phyloP scores from a whole-genome alignment of 2,113 vertebrate species.

The Tragelaphus imberbis region DNA sequence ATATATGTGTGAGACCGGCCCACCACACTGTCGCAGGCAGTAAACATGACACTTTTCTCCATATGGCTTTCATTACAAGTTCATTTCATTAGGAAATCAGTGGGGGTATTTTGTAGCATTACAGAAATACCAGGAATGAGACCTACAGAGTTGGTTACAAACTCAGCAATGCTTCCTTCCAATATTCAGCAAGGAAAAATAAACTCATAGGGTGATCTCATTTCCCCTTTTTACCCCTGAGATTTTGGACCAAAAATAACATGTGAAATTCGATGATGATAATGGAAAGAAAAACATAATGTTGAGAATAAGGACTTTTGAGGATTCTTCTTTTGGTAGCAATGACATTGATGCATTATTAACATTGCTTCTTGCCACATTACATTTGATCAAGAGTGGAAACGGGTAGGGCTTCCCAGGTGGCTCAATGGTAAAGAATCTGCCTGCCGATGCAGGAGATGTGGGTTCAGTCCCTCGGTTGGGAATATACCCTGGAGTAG shows the following conservation, averaged over 20 bases:
- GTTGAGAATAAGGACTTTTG: not conserved
- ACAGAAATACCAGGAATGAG: conserved; percentile 5
- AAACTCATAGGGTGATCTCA: not conserved
- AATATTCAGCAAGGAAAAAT: conserved; percentile 25
- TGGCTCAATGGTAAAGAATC: not conserved
- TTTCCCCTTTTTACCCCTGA: not conserved
- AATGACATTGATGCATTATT: not conserved
- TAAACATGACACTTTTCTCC: conserved; percentile 16
- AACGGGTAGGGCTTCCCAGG: not conserved
- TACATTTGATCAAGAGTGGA: not conserved
- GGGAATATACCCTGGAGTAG: not conserved
- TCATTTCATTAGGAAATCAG: conserved; percentile 58
- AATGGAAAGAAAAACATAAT: conserved; percentile 20
- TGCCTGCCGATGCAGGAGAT: not conserved
- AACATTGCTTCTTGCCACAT: not conserved
- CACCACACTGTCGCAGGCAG: not conserved
- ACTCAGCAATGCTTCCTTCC: not conserved
- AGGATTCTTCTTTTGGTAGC: not conserved
- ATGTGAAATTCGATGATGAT: not conserved
- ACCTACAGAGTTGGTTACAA: not conserved
- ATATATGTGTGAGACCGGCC: not conserved
- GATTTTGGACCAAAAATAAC: not conserved
- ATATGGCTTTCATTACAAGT: conserved; percentile 33
- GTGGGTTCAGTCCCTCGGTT: not conserved
- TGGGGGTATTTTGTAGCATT: conserved; percentile 30